phyloP scores from a whole-genome alignment of 2,113 vertebrate species.

The Cairina moschata region DNA sequence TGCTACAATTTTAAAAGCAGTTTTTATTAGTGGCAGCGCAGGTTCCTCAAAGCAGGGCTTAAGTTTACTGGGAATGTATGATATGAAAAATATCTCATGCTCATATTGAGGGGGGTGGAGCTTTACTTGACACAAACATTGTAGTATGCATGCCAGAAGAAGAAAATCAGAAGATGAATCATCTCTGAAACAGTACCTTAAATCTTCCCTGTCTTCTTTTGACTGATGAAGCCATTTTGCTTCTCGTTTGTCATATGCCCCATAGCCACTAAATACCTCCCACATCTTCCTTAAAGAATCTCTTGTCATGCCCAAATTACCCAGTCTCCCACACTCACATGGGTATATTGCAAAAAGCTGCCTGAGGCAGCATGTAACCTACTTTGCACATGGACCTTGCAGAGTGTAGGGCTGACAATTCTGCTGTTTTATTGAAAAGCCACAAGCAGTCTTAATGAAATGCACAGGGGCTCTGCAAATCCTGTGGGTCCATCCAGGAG shows the following conservation, averaged over 20 bases:
- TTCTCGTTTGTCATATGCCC: background rate
- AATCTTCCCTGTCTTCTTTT: background rate
- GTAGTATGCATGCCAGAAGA: background rate
- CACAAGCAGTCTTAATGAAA: background rate
- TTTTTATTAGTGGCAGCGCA: background rate
- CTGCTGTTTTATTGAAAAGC: background rate
- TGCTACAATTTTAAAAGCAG: background rate
- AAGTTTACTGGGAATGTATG: background rate
- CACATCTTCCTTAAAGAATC: background rate
- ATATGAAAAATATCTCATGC: background rate
- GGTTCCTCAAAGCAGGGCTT: background rate
- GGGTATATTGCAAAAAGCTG: conserved; percentile 2
- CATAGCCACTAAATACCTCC: background rate
- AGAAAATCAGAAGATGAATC: background rate
- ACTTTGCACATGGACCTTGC: background rate
- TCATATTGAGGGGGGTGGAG: background rate
- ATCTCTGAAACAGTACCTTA: background rate
- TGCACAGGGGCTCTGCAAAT: background rate
- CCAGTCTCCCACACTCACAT: background rate
- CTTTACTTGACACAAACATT: background rate
- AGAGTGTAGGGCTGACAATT: background rate
- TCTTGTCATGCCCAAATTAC: background rate
- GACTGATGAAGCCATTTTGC: background rate
- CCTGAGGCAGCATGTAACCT: background rate
- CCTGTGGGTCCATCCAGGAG: background rate